A percentile compares a stretch with the other conserved stretches of the same genome.
Conservation (phyloP, 2,113 vertebrate species). For the Scalopus aquaticus region DNA sequence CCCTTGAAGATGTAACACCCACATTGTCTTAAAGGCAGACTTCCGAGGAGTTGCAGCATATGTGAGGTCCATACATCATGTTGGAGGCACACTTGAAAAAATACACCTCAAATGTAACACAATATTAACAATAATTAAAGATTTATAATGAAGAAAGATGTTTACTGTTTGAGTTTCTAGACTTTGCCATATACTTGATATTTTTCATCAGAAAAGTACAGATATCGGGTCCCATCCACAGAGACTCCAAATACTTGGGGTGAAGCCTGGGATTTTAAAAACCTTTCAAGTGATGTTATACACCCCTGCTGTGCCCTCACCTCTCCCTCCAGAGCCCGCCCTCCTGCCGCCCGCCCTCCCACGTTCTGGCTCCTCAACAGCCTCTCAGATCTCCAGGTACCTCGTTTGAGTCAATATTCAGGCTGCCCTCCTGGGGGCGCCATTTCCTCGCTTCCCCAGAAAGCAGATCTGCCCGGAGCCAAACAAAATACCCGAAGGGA, state of each 20-base stretch:
- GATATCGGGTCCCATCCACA: neutral
- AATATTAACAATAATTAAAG: neutral
- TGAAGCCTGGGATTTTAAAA: neutral
- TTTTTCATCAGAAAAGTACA: neutral
- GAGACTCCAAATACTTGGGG: neutral
- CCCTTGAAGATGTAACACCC: too few species aligned
- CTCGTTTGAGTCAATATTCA: neutral
- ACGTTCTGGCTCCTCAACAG: neutral
- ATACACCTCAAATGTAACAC: neutral
- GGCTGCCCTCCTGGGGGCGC: neutral
- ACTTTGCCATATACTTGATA: neutral
- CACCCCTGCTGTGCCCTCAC: neutral
- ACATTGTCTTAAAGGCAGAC: neutral
- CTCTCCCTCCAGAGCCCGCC: fast-evolving
- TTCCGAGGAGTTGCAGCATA: too few species aligned
- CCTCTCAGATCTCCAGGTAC: neutral
- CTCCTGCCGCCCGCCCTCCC: neutral
- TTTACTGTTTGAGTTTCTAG: neutral
- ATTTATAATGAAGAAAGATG: neutral
- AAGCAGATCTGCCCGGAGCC: neutral
- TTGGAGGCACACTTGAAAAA: too few species aligned
- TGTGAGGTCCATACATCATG: too few species aligned
- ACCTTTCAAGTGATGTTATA: too few species aligned
- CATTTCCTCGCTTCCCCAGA: neutral
- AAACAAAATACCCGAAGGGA: neutral